Evolutionary conservation across 2,113 vertebrate species (phyloP), one percentile per base, ranked within the genome.

Genomic region (Pleuronectes platessa): DNA sequence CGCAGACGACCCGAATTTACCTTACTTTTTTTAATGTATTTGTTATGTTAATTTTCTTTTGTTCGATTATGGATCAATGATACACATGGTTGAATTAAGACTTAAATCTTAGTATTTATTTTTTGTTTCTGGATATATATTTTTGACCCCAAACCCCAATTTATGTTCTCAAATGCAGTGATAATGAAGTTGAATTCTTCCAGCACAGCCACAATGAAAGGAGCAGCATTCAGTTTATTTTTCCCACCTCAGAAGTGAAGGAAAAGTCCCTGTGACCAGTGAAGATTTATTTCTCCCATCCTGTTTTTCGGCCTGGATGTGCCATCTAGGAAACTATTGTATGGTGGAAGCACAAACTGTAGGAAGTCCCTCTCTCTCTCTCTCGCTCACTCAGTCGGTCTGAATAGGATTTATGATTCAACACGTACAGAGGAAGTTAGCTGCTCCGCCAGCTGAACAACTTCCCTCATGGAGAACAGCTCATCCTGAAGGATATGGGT

Each of bases 251-350:
- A 55, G 59, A 24, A 63, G 31, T 53, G 37, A 76, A 79, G 64
- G 71, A 85, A 81, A 87, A 58, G 76, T 67, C 67, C 65, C 61
- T 74, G 58, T 81, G 59, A 62, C 73, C 58, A 70, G 64, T 40
- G 15, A 71, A 68, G 79, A 86, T 83, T 79, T 84, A 83, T 82
- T 82, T 71, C 61, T 17, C 51, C 59, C 90, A 93, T 93, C 92
- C 92, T 93, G 92, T 93, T 92, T 86, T 92, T 87, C 56, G 80
- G 71, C 47, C 86, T 86, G 90, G 64, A 78, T 56, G 61, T 83
- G 51, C 84, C 74, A 71, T 91, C 88, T 86, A 83, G 86, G 89
- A 89, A 92, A 86, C 83, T 61, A 81, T 85, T 80, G 77, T 71
- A 74, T 60, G 68, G 26, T 85, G 87, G 83, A 83, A 90, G 89